Percentiles rank a stretch among this genome's conserved stretches.
Conservation (phyloP, 1,140 invertebrate species). For the Rhopalosiphum maidis region DNA sequence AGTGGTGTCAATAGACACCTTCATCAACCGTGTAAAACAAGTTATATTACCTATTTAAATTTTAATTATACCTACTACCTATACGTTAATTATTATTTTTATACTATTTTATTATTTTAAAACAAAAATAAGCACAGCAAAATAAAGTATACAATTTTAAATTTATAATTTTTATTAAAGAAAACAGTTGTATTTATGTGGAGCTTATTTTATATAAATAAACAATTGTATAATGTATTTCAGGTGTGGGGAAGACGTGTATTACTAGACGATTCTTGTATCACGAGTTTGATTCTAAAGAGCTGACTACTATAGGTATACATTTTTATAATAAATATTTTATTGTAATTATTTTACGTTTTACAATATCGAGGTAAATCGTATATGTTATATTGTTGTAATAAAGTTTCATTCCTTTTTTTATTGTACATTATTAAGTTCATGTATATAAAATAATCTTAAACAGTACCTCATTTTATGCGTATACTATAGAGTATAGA, state of each 20-base stretch:
- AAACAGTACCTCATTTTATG: not conserved
- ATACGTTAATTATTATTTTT: not conserved
- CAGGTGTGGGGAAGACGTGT: constrained; percentile 44
- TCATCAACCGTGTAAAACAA: not conserved
- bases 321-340: not conserved
- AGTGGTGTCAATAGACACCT: not conserved
- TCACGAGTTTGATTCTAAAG: constrained; percentile 47
- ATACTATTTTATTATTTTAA: not conserved
- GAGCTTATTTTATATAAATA: not conserved
- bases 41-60: not conserved
- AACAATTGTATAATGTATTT: not conserved
- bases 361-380: not conserved
- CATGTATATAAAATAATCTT: not conserved
- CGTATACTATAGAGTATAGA: too few species aligned
- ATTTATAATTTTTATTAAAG: not conserved
- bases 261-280: constrained; percentile 44
- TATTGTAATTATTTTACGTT: not conserved
- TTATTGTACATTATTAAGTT: not conserved
- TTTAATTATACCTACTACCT: not conserved
- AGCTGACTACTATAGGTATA: constrained; percentile 39
- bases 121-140: not conserved
- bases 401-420: not conserved
- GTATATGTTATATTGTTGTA: not conserved
- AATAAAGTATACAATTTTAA: not conserved
- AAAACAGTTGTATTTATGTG: not conserved